A percentile compares a stretch with the other conserved stretches of the same genome.
These are phyloP conservation scores for Cataglyphis altisquamis DNA, from an alignment of 2,888 invertebrate species.

Conservation along the genomic window DNA sequence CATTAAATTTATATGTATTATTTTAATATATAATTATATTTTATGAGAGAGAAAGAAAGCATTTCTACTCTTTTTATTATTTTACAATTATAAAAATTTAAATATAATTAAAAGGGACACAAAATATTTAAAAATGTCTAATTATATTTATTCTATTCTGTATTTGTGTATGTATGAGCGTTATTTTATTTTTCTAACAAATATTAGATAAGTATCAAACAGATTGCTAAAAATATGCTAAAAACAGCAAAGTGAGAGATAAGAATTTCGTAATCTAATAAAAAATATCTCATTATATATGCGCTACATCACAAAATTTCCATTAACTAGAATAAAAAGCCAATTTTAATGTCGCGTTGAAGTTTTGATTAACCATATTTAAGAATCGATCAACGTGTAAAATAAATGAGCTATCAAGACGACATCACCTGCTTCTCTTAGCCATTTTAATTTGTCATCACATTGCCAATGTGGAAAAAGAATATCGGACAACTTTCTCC, in stretches of 20 bases:
- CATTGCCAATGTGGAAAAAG: conserved; percentile 56
- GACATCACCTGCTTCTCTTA: conserved; percentile 68
- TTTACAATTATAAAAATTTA: not conserved
- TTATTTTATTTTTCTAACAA: not conserved
- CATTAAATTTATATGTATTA: not conserved
- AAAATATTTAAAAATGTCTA: not conserved
- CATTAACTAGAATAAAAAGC: not conserved
- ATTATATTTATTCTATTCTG: not conserved
- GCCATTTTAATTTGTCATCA: conserved; percentile 77
- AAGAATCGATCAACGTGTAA: conserved; percentile 25
- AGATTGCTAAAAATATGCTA: not conserved
- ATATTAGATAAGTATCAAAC: not conserved
- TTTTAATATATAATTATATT: not conserved
- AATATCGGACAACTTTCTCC: conserved; percentile 66
- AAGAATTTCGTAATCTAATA: conserved; percentile 13
- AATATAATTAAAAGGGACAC: not conserved
- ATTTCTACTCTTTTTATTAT: not conserved
- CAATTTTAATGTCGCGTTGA: conserved; percentile 18
- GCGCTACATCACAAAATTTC: not conserved
- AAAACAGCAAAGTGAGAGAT: not conserved
- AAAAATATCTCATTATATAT: not conserved
- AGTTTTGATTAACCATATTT: conserved; percentile 45
- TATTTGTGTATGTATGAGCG: not conserved
- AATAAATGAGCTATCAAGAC: conserved; percentile 61
- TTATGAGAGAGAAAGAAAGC: not conserved